Base-by-base conservation (phyloP, 2,888 invertebrate genomes). In the Ectemnius lituratus region DNA sequence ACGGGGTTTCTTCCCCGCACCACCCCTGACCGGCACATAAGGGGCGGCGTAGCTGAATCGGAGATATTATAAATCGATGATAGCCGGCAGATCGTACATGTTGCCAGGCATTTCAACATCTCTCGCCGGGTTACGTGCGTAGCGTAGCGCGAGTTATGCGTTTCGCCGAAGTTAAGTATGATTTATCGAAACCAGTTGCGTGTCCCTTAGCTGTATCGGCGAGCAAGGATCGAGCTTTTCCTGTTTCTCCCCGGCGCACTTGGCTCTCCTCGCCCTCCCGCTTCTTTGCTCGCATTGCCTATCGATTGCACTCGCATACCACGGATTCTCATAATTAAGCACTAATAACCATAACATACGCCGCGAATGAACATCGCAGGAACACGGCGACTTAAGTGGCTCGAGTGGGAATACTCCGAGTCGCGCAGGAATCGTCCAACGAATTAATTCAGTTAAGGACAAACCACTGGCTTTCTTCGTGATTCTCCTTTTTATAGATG, bases 71-170 rank as follows among this genome's bases (percentile, higher is more conserved):
- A 83, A 83, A 83, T 83, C 83, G 79, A 76, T 57, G 76, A 76
- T 67, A 49, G 62, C 57, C 72, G 65, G 65, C 58, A 67, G 67
- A 70, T 75, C 73, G 61, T 62, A 67, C 75, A 74, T 61, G 73
- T 74, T 73, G 70, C 70, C 37, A 63, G 60, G 66, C 83, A 81
- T 83, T 83, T 83, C 83, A 83, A 63, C 76, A 70, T 83, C 79
- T 83, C 81, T 83, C 83, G 83, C 74, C 83, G 83, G 74, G 81
- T 82, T 80, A 78, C 82, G 80, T 76, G 65, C 73, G 73, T 69
- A 62, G 63, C 67, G 68, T 68, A 73, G 60, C 37, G 37, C 75
- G 77, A 79, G 76, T 78, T 77, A 74, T 82, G 71, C 62, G 75
- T 76, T 73, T 80, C 78, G 83, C 65, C 60, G 76, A 60, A 66